A percentile compares a stretch with the other conserved stretches of the same genome.
Evolutionary conservation across 2,113 vertebrate genomes (phyloP).

Genomic region (Regulus satrapa): DNA sequence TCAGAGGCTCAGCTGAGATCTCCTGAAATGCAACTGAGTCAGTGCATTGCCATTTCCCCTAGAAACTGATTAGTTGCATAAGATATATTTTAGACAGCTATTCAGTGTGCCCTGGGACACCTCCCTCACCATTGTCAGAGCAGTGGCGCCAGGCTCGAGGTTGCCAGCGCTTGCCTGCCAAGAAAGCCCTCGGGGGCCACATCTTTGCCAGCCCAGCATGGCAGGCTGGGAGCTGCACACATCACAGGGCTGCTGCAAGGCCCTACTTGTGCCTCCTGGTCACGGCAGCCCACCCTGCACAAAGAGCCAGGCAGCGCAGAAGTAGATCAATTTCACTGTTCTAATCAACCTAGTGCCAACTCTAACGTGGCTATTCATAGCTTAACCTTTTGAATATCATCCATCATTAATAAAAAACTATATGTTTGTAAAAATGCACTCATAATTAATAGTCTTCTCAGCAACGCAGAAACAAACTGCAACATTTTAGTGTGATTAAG

Average conservation of each 20-base stretch:
- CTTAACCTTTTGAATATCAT: background rate
- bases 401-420: background rate
- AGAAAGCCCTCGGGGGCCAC: rapidly evolving
- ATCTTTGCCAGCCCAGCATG: background rate
- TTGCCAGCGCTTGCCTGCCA: rapidly evolving
- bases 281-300: background rate
- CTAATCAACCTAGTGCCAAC: background rate
- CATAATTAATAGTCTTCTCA: background rate
- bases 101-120: background rate
- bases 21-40: background rate
- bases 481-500: background rate
- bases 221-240: background rate
- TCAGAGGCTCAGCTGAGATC: background rate
- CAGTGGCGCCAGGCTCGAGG: background rate
- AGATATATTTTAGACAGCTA: background rate
- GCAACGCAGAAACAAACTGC: background rate
- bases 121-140: background rate
- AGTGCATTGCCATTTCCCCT: background rate
- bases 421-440: background rate
- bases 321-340: background rate
- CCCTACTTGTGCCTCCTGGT: background rate
- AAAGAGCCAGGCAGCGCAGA: background rate
- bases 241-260: rapidly evolving
- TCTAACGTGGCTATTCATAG: background rate
- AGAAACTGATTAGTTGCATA: background rate